Base-by-base conservation (phyloP, 2,113 vertebrate species). In the Oreotrochilus melanogaster region DNA sequence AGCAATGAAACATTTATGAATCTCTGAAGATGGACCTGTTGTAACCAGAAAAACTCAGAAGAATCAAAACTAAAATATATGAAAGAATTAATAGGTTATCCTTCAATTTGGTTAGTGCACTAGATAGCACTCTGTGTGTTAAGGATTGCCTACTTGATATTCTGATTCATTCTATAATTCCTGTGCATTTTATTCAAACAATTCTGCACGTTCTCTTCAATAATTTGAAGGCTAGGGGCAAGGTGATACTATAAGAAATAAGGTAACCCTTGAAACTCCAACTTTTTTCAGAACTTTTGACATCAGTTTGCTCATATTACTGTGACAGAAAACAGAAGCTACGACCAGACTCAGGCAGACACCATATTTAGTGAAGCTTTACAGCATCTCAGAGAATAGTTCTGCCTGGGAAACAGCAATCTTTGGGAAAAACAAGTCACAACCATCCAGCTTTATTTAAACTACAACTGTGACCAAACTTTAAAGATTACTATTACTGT, bases 251-350 rank as follows among this genome's bases (percentile, higher is more conserved):
- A 9, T 54, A 60, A 42, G 17, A 7, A 57, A 24, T 6, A 69
- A 12, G 6, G 3, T 5, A 80, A 78, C 14, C 18, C 35, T 70
- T 2, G 2, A 30, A 89, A 30, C 9, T 18, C 9, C 10, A 6
- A 37, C 35, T 37, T 37, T 37, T 54, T 81, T 73, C 35, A 50
- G 19, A 47, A 23, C n/a, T 76, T 30, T 54, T 73, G 56, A 25
- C 7, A 39, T 53, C 11, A 57, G 10, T 5, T 64, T 58, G 8
- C 19, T 74, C 1, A 0, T 78, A 35, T 28, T 43, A n/a, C 23
- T 54, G 22, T 24, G 89, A 66, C 24, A 23, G 4, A 87, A 57
- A 42, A 35, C 23, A 62, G 69, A 87, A 78, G 5, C 18, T 58
- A 64, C 12, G 39, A 5, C 39, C 39, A 39, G 39, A 16, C 15